Evolutionary conservation across 1,140 invertebrate species (phyloP).

Genomic region (Achroia grisella): DNA sequence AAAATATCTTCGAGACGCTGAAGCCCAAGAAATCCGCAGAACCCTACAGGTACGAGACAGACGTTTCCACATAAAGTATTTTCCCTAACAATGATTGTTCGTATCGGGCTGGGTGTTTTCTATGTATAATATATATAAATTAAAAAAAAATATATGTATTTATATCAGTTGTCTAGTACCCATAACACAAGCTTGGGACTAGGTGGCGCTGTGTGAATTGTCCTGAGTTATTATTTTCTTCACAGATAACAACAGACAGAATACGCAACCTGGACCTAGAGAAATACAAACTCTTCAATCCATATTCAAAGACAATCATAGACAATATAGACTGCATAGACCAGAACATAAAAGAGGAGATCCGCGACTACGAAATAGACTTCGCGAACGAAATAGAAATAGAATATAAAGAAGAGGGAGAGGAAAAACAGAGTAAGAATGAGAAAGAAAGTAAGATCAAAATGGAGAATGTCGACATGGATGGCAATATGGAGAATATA

Average conservation of each 20-base stretch:
- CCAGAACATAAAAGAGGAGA: background rate
- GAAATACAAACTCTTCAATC: background rate
- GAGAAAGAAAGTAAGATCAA: conserved; percentile 17
- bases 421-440: background rate
- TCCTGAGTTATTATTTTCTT: conserved; percentile 28
- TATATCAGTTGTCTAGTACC: too few relatives aligned
- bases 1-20: conserved; percentile 34
- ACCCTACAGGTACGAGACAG: too few relatives aligned
- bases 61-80: too few relatives aligned
- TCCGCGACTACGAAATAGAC: background rate
- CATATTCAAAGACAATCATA: background rate
- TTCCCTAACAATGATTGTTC: too few relatives aligned
- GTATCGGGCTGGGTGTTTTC: too few relatives aligned
- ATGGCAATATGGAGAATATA: conserved; percentile 21
- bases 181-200: too few relatives aligned
- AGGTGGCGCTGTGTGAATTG: too few relatives aligned
- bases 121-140: too few relatives aligned
- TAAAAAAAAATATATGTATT: too few relatives aligned
- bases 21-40: too few relatives aligned
- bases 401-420: conserved; percentile 3
- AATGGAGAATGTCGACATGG: too few relatives aligned
- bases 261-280: conserved; percentile 12
- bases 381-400: background rate
- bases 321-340: background rate
- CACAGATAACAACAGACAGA: conserved; percentile 18